These are phyloP conservation scores for Epistrophella euchroma DNA, from an alignment of 2,888 invertebrate genomes.

Conservation along the genomic window DNA sequence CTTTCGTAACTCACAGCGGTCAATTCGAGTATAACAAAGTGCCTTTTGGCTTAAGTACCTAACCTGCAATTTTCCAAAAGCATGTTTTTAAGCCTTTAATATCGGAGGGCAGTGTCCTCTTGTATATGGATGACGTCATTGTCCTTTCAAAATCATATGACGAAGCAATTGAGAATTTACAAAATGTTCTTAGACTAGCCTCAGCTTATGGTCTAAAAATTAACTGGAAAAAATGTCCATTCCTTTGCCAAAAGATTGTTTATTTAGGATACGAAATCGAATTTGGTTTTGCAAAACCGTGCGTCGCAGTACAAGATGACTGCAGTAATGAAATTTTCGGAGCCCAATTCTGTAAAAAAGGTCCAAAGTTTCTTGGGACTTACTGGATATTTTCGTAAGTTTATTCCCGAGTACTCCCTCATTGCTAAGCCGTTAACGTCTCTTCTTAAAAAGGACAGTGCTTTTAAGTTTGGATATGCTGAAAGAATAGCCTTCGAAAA, in stretches of 20 bases:
- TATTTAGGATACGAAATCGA: background rate
- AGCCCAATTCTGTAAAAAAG: conserved; percentile 25
- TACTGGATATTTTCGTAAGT: background rate
- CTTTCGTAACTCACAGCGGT: too few species aligned
- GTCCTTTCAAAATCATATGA: background rate
- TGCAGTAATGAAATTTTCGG: background rate
- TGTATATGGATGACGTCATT: background rate
- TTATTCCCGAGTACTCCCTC: background rate
- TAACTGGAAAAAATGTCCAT: too few species aligned
- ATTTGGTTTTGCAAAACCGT: background rate
- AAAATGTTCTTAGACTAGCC: background rate
- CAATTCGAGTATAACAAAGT: background rate
- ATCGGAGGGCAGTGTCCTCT: background rate
- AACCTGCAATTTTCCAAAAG: background rate
- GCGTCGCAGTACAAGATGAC: background rate
- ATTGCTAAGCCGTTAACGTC: background rate
- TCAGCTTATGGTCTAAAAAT: background rate
- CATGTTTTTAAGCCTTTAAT: too few species aligned
- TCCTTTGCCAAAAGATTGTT: too few species aligned
- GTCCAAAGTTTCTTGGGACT: conserved; percentile 61
- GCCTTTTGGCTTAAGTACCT: background rate
- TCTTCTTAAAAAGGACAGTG: background rate
- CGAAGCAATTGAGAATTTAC: background rate
- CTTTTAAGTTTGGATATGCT: background rate
- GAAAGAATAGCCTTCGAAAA: background rate